These are phyloP conservation scores for Corydoras sp. DNA, from an alignment of 2,113 vertebrate genomes.

Conservation along the genomic window DNA sequence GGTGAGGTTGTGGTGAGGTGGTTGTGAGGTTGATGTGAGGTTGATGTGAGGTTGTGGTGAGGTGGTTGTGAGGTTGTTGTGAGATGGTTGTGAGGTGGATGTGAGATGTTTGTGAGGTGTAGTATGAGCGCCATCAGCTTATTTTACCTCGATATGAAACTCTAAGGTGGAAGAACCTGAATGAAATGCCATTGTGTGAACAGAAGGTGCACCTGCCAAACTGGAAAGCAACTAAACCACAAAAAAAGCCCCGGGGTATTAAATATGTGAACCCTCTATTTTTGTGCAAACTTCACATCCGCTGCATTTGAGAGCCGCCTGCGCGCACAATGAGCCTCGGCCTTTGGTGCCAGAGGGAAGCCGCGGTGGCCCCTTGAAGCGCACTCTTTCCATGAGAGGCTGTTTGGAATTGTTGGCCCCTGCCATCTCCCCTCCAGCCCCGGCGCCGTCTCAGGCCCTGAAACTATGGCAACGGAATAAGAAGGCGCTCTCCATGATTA, in stretches of 20 bases:
- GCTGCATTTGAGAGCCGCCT: constrained; percentile 12
- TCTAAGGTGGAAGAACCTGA: too few species aligned
- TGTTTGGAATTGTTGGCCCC: constrained; percentile 35
- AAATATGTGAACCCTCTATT: not conserved
- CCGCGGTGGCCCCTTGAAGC: constrained; percentile 36
- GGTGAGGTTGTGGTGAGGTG: too few species aligned
- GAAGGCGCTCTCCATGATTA: constrained; percentile 98
- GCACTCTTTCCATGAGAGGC: constrained; percentile 24
- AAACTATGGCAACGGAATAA: constrained; percentile 99
- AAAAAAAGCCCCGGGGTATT: not conserved
- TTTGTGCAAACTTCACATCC: constrained; percentile 6
- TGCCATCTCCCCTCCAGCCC: constrained; percentile 68
- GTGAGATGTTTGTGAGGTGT: too few species aligned
- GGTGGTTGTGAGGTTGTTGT: too few species aligned
- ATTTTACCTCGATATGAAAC: too few species aligned
- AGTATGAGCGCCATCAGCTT: too few species aligned
- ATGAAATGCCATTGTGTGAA: too few species aligned
- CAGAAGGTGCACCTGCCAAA: too few species aligned
- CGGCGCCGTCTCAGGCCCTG: constrained; percentile 88
- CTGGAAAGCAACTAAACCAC: too few species aligned
- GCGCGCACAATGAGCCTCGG: constrained; percentile 12
- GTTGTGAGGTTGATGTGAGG: too few species aligned
- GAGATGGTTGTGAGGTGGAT: too few species aligned
- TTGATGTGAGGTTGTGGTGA: too few species aligned
- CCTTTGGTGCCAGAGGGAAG: constrained; percentile 16